A percentile compares a stretch with the other conserved stretches of the same genome.
Evolutionary conservation across 2,888 invertebrate genomes (phyloP).

Genomic region (Teleiodes luculella): DNA sequence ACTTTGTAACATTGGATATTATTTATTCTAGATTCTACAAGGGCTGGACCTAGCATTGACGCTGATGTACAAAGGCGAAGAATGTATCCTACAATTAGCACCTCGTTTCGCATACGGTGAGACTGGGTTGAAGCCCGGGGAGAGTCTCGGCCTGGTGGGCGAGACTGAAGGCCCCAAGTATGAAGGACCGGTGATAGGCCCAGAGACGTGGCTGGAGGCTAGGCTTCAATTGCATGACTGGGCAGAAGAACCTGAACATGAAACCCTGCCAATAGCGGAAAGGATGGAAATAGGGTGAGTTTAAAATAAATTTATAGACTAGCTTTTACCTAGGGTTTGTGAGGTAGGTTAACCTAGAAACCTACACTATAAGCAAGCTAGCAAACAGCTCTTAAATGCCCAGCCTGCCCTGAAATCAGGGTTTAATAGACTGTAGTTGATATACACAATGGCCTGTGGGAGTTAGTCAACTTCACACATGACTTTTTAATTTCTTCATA

Average conservation of each 20-base stretch:
- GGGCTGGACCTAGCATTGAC: conserved; percentile 92
- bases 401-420: too few species aligned
- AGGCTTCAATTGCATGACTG: conserved; percentile 84
- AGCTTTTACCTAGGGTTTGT: too few species aligned
- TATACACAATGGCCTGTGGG: too few species aligned
- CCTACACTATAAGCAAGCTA: too few species aligned
- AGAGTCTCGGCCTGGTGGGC: conserved; percentile 60
- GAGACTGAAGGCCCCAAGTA: conserved; percentile 51
- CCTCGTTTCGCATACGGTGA: conserved; percentile 91
- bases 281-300: conserved; percentile 86
- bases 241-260: conserved; percentile 83
- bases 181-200: conserved; percentile 79
- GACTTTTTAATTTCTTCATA: too few species aligned
- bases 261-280: conserved; percentile 81
- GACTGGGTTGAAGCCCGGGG: conserved; percentile 80
- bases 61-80: conserved; percentile 91
- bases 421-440: too few species aligned
- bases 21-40: conserved; percentile 78
- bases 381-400: too few species aligned
- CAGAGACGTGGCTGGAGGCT: conserved; percentile 82
- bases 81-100: conserved; percentile 84
- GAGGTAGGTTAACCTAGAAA: too few species aligned
- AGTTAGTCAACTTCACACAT: too few species aligned
- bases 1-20: too few species aligned
- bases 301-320: too few species aligned